Percentiles rank a stretch among this genome's conserved stretches.
Conservation (phyloP, 1,140 invertebrate species). For the Magallana ariakensis region DNA sequence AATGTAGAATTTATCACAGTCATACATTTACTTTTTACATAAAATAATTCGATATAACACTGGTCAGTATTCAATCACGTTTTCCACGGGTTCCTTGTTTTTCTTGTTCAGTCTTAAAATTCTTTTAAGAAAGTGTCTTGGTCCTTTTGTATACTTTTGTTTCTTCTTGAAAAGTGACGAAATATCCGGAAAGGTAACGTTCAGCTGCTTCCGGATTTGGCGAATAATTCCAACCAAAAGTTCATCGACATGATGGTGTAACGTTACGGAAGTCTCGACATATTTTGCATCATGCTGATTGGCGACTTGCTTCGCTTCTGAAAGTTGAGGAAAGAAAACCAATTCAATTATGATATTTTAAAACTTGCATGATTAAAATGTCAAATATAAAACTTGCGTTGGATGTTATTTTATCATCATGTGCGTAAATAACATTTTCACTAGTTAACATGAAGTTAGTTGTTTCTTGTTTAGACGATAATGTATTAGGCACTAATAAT, state of each 20-base stretch:
- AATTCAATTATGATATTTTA: no score
- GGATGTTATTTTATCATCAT: no score
- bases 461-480: no score
- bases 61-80: conserved; percentile 13
- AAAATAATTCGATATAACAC: no score
- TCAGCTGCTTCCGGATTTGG: conserved; percentile 6
- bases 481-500: no score
- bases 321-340: not conserved
- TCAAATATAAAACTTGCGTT: no score
- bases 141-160: conserved; percentile 13
- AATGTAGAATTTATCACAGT: no score
- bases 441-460: no score
- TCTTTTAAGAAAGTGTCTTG: conserved; percentile 2
- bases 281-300: conserved; percentile 4
- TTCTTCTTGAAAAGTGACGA: not conserved
- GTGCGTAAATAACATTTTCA: no score
- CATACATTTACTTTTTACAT: no score
- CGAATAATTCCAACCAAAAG: conserved; percentile 20
- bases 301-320: conserved; percentile 20
- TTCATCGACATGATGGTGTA: conserved; percentile 37
- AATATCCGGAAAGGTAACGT: not conserved
- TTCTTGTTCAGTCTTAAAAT: conserved; percentile 23
- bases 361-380: no score
- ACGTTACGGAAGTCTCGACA: conserved; percentile 12
- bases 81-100: not conserved